A percentile compares a stretch with the other conserved stretches of the same genome.
Conservation (phyloP, 2,888 invertebrate species). For the Oscheius sp. region DNA sequence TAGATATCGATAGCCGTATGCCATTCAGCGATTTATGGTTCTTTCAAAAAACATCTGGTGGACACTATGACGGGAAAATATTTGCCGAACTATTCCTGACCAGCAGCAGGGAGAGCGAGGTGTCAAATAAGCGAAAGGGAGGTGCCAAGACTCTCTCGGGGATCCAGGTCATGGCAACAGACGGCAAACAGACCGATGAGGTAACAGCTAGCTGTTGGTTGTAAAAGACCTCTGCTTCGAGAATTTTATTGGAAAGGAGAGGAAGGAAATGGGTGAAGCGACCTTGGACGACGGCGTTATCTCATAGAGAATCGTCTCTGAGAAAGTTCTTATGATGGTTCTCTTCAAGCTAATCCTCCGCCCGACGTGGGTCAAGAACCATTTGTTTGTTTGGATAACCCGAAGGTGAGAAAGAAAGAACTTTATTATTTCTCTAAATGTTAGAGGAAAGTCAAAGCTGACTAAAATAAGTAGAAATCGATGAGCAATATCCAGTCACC, state of each 20-base stretch:
- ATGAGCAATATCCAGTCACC: slow-evolving; percentile 12
- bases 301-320: neutral
- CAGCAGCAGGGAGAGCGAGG: neutral
- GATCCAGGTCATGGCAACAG: neutral
- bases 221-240: neutral
- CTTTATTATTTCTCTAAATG: neutral
- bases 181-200: neutral
- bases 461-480: neutral
- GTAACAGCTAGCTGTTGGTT: neutral
- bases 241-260: neutral
- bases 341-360: too few species aligned
- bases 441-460: neutral
- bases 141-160: too few species aligned
- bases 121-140: neutral
- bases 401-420: neutral
- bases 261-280: neutral
- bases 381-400: neutral
- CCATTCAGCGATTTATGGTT: neutral
- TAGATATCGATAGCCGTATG: slow-evolving; percentile 1
- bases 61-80: neutral
- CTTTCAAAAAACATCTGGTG: neutral
- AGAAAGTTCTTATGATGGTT: too few species aligned
- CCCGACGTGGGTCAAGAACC: neutral
- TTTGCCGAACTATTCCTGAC: slow-evolving; percentile 5
- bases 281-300: neutral